phyloP scores from a whole-genome alignment of 2,797 vertebrate species.

The Spondyliosoma cantharus region DNA sequence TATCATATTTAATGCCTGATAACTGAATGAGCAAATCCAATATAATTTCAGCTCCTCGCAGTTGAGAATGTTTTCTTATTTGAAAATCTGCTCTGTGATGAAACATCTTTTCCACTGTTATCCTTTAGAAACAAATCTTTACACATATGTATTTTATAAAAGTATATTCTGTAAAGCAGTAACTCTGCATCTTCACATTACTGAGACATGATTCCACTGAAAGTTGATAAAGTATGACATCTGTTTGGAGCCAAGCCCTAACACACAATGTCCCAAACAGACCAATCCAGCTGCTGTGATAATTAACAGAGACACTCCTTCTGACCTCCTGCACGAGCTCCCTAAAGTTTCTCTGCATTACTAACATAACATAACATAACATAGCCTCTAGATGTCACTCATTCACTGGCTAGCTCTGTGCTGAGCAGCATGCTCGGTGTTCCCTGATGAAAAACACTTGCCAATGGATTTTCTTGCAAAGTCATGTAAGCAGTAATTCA shows the following conservation, averaged over 20 bases:
- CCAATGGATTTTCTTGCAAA: conserved; percentile 29
- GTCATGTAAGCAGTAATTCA: neutral
- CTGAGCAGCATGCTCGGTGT: conserved; percentile 61
- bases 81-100: too few species aligned
- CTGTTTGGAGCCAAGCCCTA: too few species aligned
- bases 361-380: conserved; percentile 16
- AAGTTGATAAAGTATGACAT: neutral
- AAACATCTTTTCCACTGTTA: neutral
- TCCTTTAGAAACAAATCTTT: neutral
- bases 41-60: neutral
- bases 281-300: conserved; percentile 31
- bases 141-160: neutral
- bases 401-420: conserved; percentile 56
- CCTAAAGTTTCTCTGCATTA: conserved; percentile 36
- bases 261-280: neutral
- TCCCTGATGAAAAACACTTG: conserved; percentile 62
- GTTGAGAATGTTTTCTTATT: too few species aligned
- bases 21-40: too few species aligned
- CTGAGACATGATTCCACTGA: neutral
- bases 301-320: neutral
- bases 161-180: too few species aligned
- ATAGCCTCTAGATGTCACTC: conserved; percentile 42
- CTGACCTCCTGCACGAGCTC: conserved; percentile 31
- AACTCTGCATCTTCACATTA: neutral
- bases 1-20: too few species aligned